Base-by-base conservation (phyloP, 1,140 invertebrate species). In the Paramacrobiotus metropolitanus region DNA sequence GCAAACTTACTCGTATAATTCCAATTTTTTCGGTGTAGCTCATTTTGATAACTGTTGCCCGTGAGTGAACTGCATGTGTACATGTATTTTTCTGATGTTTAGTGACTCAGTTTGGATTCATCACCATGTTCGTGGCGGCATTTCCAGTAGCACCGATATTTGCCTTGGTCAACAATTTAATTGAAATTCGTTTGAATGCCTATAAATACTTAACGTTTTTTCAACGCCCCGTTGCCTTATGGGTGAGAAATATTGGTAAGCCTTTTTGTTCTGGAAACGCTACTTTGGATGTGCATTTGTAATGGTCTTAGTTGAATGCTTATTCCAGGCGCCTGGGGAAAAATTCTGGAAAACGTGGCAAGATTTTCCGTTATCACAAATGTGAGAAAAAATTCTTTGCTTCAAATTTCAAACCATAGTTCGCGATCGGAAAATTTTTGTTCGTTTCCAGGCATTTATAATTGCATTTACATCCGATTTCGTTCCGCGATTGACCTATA, bases 401-500 rank as follows among this genome's bases (percentile, higher is more conserved):
- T 21, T 59, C 21, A 1, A 21, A 60, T 29, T 2, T 3, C 2
- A 63, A 44, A 28, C 60, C n/a, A 64, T 65, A 21, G 40, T 55
- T 31, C 29, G 9, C 15, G 9, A 30, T 15, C 21, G 28, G 21
- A 29, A 3, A 28, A 30, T 20, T 61, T 18, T 55, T 62, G 21
- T 64, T 68, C 62, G 75, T 75, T 70, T 66, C 9, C 71, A 95
- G 90, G 93, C 85, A 59, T 90, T 95, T 68, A 92, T 98, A 60
- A 97, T 99, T 69, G 93, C 93, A 34, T 98, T 98, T 75, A 96
- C 93, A 1, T 96, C 91, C 0, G 90, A 96, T 68, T 92, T 96
- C 73, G 87, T 98, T 64, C 92, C 93, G 18, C 81, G 85, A 59
- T 68, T 95, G 45, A 83, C 95, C 4, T 97, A 96, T 73, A 68